These are phyloP conservation scores for Ascaphus truei DNA, from an alignment of 2,113 vertebrate genomes.

Conservation along the genomic window DNA sequence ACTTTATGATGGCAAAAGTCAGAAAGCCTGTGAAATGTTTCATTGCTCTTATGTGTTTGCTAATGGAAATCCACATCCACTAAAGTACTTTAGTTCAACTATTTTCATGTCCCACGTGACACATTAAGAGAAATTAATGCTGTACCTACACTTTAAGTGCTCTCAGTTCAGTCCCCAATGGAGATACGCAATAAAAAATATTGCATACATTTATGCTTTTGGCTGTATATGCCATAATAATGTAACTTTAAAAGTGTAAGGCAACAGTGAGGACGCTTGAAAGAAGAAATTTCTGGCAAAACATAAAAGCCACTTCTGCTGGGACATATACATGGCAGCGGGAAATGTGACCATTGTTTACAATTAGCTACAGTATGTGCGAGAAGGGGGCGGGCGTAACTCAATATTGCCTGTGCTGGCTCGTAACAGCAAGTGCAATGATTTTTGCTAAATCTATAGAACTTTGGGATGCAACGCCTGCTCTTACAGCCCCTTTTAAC, in stretches of 20 bases:
- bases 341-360: neutral
- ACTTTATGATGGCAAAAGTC: conserved; percentile 22
- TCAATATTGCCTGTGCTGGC: no score
- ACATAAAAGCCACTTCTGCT: neutral
- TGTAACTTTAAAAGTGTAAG: neutral
- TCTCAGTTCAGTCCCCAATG: conserved; percentile 5
- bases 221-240: conserved; percentile 5
- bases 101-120: conserved; percentile 8
- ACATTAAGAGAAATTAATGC: conserved; percentile 27
- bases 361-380: no score
- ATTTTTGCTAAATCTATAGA: no score
- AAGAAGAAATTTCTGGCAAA: neutral
- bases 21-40: neutral
- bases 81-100: neutral
- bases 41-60: conserved; percentile 10
- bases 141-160: conserved; percentile 19
- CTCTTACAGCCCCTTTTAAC: no score
- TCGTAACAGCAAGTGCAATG: no score
- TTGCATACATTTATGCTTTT: conserved; percentile 8
- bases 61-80: conserved; percentile 20
- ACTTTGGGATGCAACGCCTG: no score
- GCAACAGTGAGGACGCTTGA: neutral
- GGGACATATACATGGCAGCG: neutral
- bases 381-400: no score
- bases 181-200: conserved; percentile 12